These are phyloP conservation scores for Hyperopisus bebe DNA, from an alignment of 2,113 vertebrate genomes.

Conservation along the genomic window DNA sequence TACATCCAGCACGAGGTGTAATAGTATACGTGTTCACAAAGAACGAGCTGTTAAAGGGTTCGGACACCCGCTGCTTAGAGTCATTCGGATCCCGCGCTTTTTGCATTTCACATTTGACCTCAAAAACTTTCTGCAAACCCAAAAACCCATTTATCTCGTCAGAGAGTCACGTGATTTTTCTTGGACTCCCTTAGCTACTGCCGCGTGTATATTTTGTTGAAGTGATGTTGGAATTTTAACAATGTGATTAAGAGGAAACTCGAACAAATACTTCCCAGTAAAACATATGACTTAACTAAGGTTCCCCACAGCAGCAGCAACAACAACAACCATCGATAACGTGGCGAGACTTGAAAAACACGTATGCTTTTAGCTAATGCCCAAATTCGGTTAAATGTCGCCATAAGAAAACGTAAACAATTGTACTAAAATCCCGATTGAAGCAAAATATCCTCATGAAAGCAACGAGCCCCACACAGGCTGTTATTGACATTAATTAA, in stretches of 20 bases:
- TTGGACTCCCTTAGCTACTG: not conserved
- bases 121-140: conserved; percentile 20
- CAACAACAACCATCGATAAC: not conserved
- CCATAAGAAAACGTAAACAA: not conserved
- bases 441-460: not conserved
- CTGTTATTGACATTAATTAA: not conserved
- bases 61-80: conserved; percentile 34
- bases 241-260: not conserved
- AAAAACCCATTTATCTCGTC: conserved; percentile 9
- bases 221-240: not conserved
- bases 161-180: not conserved
- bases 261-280: not conserved
- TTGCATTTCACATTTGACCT: conserved; percentile 29
- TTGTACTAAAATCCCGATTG: not conserved
- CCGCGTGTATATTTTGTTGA: not conserved
- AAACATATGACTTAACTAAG: not conserved
- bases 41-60: conserved; percentile 32
- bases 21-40: conserved; percentile 39
- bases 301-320: not conserved
- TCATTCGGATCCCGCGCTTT: conserved; percentile 32
- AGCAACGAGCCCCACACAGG: not conserved
- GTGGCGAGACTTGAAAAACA: not conserved
- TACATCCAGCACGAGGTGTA: not conserved
- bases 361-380: not conserved
- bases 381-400: not conserved